Percentiles rank a stretch among this genome's conserved stretches.
Evolutionary conservation across 2,113 vertebrate species (phyloP).

Genomic region (Ivindomyrus marchei): DNA sequence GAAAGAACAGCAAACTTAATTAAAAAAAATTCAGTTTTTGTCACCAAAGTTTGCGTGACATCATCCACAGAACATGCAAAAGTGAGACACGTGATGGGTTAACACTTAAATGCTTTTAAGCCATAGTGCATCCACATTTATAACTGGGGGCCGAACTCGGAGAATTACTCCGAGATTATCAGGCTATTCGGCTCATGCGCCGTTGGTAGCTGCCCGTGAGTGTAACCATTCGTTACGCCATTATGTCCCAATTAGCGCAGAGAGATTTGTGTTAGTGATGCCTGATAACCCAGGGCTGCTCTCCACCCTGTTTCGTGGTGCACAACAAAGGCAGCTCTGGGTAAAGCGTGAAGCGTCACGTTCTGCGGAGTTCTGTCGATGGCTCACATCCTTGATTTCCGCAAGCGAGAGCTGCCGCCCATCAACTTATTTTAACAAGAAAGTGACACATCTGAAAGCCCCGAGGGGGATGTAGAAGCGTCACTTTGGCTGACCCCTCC

Average conservation of each 20-base stretch:
- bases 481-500: not conserved
- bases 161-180: not conserved
- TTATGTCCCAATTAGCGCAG: not conserved
- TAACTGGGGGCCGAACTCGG: not conserved
- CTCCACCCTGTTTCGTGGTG: not conserved
- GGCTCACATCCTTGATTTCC: not conserved
- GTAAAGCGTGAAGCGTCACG: not conserved
- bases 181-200: not conserved
- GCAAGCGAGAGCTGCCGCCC: not conserved
- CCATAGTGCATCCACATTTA: not conserved
- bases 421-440: not conserved
- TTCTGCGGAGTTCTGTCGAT: not conserved
- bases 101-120: not conserved
- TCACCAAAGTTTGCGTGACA: not conserved
- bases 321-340: not conserved
- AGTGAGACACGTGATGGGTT: not conserved
- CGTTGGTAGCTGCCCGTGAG: not conserved
- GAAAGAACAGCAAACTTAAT: not conserved
- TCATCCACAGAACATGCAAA: not conserved
- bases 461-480: not conserved
- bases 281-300: not conserved
- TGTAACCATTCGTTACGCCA: not conserved
- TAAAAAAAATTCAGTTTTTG: not conserved
- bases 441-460: not conserved
- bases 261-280: not conserved